Evolutionary conservation across 2,888 invertebrate genomes (phyloP).

Genomic region (Physocephala rufipes): DNA sequence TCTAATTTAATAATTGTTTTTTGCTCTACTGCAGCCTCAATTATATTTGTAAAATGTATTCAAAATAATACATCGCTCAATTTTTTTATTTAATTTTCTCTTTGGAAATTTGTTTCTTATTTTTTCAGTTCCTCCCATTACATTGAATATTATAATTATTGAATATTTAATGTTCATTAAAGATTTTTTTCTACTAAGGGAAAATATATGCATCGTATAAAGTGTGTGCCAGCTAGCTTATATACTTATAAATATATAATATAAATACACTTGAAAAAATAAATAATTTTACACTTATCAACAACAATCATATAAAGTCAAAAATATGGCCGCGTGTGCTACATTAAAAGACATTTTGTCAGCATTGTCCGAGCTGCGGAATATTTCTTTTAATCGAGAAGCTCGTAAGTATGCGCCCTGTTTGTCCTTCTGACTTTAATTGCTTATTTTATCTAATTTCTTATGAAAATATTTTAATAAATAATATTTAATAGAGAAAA

Average conservation of each 20-base stretch:
- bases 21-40: not conserved
- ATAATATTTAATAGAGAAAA: slow-evolving; percentile 7
- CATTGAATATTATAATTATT: too few relatives aligned
- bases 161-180: too few relatives aligned
- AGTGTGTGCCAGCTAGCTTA: too few relatives aligned
- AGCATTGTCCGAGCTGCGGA: slow-evolving; percentile 55
- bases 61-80: too few relatives aligned
- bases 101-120: too few relatives aligned
- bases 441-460: slow-evolving; percentile 4
- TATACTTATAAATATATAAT: too few relatives aligned
- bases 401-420: slow-evolving; percentile 57
- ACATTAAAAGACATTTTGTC: slow-evolving; percentile 54
- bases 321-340: slow-evolving; percentile 58
- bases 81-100: too few relatives aligned
- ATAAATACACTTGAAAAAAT: too few relatives aligned
- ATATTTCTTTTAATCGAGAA: slow-evolving; percentile 58
- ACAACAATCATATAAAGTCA: slow-evolving; percentile 3
- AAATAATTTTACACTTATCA: too few relatives aligned
- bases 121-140: too few relatives aligned
- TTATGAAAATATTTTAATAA: slow-evolving; percentile 10
- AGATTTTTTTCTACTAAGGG: not conserved
- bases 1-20: slow-evolving; percentile 13
- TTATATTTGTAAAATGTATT: too few relatives aligned
- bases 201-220: slow-evolving; percentile 9
- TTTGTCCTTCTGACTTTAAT: not conserved